These are phyloP conservation scores for Magallana gigas DNA, from an alignment of 1,140 invertebrate genomes.

Conservation along the genomic window DNA sequence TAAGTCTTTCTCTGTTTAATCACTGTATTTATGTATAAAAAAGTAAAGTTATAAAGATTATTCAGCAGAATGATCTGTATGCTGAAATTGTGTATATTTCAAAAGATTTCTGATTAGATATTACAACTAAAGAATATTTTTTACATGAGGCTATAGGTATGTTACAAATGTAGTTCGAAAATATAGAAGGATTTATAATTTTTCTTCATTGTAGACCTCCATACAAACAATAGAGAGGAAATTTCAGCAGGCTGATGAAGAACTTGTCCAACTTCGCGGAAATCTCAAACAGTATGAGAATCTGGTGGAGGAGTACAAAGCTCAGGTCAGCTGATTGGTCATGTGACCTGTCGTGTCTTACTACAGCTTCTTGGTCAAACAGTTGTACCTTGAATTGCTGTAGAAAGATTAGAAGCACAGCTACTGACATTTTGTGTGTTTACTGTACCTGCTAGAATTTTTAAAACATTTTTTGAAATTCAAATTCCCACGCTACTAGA, in stretches of 20 bases:
- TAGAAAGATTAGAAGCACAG: not conserved
- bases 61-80: too few relatives aligned
- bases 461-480: not conserved
- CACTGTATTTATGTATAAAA: too few relatives aligned
- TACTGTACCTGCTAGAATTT: constrained; percentile 4
- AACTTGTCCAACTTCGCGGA: constrained; percentile 70
- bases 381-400: too few relatives aligned
- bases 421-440: constrained; percentile 32
- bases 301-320: constrained; percentile 76
- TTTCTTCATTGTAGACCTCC: constrained; percentile 63
- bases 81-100: too few relatives aligned
- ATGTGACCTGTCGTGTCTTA: not conserved
- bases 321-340: constrained; percentile 63
- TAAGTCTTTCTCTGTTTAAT: too few relatives aligned
- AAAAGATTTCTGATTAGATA: too few relatives aligned
- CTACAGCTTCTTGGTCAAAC: not conserved
- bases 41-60: too few relatives aligned
- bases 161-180: too few relatives aligned
- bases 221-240: constrained; percentile 70
- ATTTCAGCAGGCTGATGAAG: constrained; percentile 70
- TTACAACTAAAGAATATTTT: too few relatives aligned
- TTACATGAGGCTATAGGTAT: too few relatives aligned
- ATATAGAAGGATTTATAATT: too few relatives aligned
- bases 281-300: constrained; percentile 76
- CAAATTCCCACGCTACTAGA: not conserved